These are phyloP conservation scores for Trichogramma dendrolimi DNA, from an alignment of 2,888 invertebrate genomes.

Conservation along the genomic window DNA sequence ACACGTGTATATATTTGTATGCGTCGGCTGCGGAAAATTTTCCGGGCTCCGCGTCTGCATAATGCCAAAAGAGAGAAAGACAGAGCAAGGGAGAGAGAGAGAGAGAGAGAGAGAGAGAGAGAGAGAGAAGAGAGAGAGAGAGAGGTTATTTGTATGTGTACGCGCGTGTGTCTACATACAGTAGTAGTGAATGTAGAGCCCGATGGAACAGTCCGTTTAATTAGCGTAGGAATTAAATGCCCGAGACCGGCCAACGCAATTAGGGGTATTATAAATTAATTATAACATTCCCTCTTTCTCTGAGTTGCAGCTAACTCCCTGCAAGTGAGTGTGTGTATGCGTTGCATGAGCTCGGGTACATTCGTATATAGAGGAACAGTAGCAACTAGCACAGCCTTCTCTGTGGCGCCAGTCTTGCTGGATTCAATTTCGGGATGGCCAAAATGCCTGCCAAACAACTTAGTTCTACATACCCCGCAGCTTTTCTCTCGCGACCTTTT, in stretches of 20 bases:
- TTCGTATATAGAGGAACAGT: no score
- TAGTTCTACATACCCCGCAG: not conserved
- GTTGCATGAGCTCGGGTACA: no score
- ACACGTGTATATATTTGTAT: no score
- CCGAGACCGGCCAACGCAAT: slow-evolving; percentile 38
- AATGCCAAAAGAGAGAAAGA: no score
- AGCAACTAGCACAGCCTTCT: no score
- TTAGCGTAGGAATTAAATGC: slow-evolving; percentile 46
- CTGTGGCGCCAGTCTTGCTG: slow-evolving; percentile 36
- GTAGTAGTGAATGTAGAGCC: not conserved
- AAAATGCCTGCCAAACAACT: slow-evolving; percentile 38
- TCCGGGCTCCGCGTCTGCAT: no score
- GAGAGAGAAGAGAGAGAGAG: not conserved
- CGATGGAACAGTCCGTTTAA: slow-evolving; percentile 37
- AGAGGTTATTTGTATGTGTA: not conserved
- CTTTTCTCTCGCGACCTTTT: no score
- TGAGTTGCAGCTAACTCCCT: no score
- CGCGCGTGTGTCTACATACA: not conserved
- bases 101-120: not conserved
- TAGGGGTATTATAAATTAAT: slow-evolving; percentile 48
- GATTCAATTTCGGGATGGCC: slow-evolving; percentile 44
- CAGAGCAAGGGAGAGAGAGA: not conserved
- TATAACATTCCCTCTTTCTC: slow-evolving; percentile 30
- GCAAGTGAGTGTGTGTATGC: no score
- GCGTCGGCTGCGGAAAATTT: no score